Evolutionary conservation across 2,888 invertebrate genomes (phyloP), one percentile per base, ranked within the genome.

Genomic region (Acholoe squamosa): DNA sequence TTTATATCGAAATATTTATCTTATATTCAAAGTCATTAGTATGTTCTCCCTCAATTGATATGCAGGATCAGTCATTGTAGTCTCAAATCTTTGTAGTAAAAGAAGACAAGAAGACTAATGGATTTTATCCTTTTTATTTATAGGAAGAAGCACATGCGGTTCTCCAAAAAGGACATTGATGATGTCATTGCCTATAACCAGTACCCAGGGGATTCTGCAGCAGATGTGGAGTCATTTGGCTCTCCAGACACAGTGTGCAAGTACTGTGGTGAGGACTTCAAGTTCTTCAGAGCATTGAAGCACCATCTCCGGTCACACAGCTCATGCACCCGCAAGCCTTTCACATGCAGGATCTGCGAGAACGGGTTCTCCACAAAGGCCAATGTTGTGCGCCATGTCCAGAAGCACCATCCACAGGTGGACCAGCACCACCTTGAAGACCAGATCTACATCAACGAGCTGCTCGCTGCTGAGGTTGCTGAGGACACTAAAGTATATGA

Each of bases 121-220:
- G 61, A 61, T 61, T 5, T n/a, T 86, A 25, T 86, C 25, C 52
- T 16, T n/a, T 86, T 16, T 51, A 14, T 19, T 88, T 90, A 22
- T 92, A 95, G 98, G 92, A 99, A 99, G 95, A 97, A 98, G 34
- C 99, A 99, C 94, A 97, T 97, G 0, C 98, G 98, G 96, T 97
- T 97, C 0, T 97, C 98, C 0, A 97, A 98, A 90, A 98, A 98
- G 93, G 98, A 99, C 93, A 98, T 99, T 0, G 98, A 98, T 95
- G 97, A 97, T 92, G 97, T 98, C 10, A 98, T 99, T 91, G 94
- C 94, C 67, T 94, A 95, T 92, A 95, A 95, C 92, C 94, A 94
- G 71, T 94, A 94, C 91, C 94, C 94, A 89, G 91, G 92, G 7
- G 93, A 93, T 7, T 91, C 92, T 25, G 89, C 92, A 0, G 88